These are phyloP conservation scores for Drosophila formosana DNA, from an alignment of 2,888 invertebrate species.

Conservation along the genomic window DNA sequence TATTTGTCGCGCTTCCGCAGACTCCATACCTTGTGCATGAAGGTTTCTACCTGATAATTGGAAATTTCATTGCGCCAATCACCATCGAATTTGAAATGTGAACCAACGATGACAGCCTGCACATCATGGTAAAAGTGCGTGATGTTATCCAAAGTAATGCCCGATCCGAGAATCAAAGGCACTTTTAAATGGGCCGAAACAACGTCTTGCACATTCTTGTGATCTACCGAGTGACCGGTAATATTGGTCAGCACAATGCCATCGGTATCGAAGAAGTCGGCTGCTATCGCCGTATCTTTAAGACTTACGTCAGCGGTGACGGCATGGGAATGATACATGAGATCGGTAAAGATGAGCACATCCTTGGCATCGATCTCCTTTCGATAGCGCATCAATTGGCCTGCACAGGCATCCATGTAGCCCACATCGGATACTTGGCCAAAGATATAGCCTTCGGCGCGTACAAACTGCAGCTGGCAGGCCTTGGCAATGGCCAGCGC, in stretches of 20 bases:
- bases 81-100: conserved; percentile 6
- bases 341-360: conserved; percentile 2
- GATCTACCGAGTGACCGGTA: background rate
- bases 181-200: background rate
- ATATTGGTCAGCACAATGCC: conserved; percentile 3
- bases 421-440: conserved; percentile 14
- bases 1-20: conserved; percentile 12
- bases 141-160: conserved; percentile 7
- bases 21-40: conserved; percentile 4
- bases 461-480: conserved; percentile 2
- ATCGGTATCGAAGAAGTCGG: conserved; percentile 8
- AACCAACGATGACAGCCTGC: conserved; percentile 5
- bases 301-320: conserved; percentile 6
- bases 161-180: background rate
- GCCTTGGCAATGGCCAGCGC: conserved; percentile 6
- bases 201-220: conserved; percentile 7
- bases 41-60: conserved; percentile 9
- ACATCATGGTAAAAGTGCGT: conserved; percentile 12
- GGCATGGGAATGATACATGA: conserved; percentile 10
- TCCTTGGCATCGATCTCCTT: conserved; percentile 9
- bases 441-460: conserved; percentile 2
- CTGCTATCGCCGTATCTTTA: background rate
- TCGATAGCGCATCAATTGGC: conserved; percentile 1
- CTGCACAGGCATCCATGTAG: conserved; percentile 5
- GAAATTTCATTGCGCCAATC: conserved; percentile 13